Conservation (phyloP, 1,140 invertebrate species). For the Drosophila subpulchrella region DNA sequence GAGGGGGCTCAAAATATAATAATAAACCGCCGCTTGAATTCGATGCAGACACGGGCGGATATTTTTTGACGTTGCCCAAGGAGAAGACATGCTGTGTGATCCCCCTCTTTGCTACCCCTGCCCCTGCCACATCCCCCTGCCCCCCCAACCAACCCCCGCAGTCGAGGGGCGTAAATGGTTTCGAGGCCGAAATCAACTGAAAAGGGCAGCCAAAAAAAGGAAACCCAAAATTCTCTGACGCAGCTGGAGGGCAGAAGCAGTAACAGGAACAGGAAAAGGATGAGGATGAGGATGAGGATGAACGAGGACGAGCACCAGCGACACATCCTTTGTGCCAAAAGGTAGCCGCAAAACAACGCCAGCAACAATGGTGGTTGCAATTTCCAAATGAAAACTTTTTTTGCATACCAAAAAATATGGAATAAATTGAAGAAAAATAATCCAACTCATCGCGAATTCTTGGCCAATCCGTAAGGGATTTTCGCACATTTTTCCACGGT, state of each 20-base stretch:
- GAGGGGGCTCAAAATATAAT: constrained; percentile 51
- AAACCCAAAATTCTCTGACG: constrained; percentile 44
- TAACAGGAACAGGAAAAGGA: constrained; percentile 51
- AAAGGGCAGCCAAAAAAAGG: constrained; percentile 29
- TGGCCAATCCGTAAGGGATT: constrained; percentile 38
- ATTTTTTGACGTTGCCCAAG: constrained; percentile 73
- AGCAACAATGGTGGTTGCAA: constrained; percentile 67
- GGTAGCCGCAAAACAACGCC: constrained; percentile 60
- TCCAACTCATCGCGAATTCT: constrained; percentile 40
- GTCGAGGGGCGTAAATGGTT: constrained; percentile 74
- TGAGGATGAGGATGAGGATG: constrained; percentile 30
- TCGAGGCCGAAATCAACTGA: constrained; percentile 68
- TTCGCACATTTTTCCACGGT: constrained; percentile 22
- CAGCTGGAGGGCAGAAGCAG: constrained; percentile 74
- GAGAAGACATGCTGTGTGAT: constrained; percentile 67
- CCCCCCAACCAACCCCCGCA: constrained; percentile 19
- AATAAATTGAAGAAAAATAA: constrained; percentile 69
- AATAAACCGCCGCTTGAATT: constrained; percentile 66
- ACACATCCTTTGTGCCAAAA: constrained; percentile 75
- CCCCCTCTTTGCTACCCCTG: constrained; percentile 4
- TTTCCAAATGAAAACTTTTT: constrained; percentile 59
- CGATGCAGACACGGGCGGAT: constrained; percentile 74
- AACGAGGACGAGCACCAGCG: constrained; percentile 37
- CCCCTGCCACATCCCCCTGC: constrained; percentile 2
- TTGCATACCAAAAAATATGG: constrained; percentile 44